Percentiles rank a stretch among this genome's conserved stretches.
These are phyloP conservation scores for Synergus itoensis DNA, from an alignment of 2,888 invertebrate genomes.

Conservation along the genomic window DNA sequence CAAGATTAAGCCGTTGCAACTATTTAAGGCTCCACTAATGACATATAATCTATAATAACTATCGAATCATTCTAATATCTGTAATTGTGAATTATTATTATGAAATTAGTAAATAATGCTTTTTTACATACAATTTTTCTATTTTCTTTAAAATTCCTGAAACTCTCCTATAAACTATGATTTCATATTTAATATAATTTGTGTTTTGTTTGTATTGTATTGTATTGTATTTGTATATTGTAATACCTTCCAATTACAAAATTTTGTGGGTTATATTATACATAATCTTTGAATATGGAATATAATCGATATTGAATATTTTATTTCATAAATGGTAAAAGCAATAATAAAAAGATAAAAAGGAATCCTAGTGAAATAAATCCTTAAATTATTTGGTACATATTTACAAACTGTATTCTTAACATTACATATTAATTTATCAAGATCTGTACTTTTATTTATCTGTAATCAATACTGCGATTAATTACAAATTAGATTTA, in stretches of 20 bases:
- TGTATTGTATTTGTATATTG: no score
- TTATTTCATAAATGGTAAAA: conserved; percentile 29
- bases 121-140: background rate
- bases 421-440: conserved; percentile 22
- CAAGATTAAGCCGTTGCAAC: conserved; percentile 59
- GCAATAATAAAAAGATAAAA: conserved; percentile 21
- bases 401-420: conserved; percentile 35
- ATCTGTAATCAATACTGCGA: background rate
- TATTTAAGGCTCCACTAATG: conserved; percentile 63
- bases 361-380: conserved; percentile 10
- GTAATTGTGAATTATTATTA: no score
- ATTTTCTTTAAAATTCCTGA: background rate
- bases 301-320: conserved; percentile 14
- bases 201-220: no score
- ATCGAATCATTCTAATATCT: no score
- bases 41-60: no score
- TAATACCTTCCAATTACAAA: no score
- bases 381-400: conserved; percentile 29
- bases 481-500: background rate
- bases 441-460: conserved; percentile 11
- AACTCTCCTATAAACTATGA: no score
- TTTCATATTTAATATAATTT: no score
- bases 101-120: background rate
- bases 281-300: no score
- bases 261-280: no score